Percentiles rank a stretch among this genome's conserved stretches.
phyloP scores from a whole-genome alignment of 2,113 vertebrate genomes.

The Beaufortia kweichowensis region DNA sequence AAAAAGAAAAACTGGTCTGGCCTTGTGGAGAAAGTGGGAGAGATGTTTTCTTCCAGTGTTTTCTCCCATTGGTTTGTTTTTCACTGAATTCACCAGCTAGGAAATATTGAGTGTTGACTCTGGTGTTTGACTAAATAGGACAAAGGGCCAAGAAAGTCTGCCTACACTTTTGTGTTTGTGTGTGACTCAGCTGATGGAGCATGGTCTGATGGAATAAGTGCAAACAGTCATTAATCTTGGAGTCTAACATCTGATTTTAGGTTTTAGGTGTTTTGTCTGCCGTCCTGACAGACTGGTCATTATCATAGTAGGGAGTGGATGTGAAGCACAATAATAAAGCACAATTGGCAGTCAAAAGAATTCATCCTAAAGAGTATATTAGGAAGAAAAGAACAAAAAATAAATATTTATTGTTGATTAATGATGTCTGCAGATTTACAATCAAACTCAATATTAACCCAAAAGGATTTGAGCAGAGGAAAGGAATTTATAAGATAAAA shows the following conservation, averaged over 20 bases:
- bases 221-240: slow-evolving; percentile 47
- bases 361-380: not conserved
- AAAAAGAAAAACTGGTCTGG: slow-evolving; percentile 12
- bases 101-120: not conserved
- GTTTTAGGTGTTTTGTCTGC: slow-evolving; percentile 24
- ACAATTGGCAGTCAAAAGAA: not conserved
- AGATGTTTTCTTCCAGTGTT: not conserved
- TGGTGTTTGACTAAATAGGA: slow-evolving; percentile 26
- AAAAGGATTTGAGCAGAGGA: not conserved
- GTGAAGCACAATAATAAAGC: not conserved
- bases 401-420: no score
- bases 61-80: not conserved
- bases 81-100: not conserved
- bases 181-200: slow-evolving; percentile 9
- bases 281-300: slow-evolving; percentile 25
- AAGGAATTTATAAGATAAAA: not conserved
- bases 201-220: slow-evolving; percentile 26
- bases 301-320: slow-evolving; percentile 11
- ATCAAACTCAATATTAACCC: not conserved
- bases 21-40: not conserved
- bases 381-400: not conserved
- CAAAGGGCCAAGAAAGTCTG: slow-evolving; percentile 1
- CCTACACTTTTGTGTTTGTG: not conserved
- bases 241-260: slow-evolving; percentile 30
- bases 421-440: not conserved